Conservation (phyloP, 2,797 vertebrate species). For the Nothura maculosa region DNA sequence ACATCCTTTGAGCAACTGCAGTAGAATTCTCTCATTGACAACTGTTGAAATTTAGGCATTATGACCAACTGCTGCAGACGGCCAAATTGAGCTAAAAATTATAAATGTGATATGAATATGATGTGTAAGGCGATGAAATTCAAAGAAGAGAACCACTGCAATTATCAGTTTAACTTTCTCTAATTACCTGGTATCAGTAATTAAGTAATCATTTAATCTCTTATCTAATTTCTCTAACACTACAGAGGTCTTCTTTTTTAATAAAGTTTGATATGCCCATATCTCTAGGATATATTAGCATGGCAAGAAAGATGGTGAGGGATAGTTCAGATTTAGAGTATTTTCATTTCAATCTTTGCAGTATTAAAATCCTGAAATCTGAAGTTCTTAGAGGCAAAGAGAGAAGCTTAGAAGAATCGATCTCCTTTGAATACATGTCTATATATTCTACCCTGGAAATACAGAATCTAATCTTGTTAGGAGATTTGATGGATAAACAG, state of each 20-base stretch:
- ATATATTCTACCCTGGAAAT: neutral
- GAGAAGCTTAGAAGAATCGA: neutral
- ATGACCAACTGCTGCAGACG: neutral
- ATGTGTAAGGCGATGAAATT: neutral
- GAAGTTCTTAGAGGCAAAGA: neutral
- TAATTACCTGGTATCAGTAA: neutral
- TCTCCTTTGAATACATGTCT: neutral
- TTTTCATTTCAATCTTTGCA: neutral
- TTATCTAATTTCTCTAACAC: neutral
- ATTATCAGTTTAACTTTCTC: neutral
- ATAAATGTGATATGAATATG: neutral
- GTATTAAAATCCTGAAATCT: neutral
- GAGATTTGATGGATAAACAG: neutral
- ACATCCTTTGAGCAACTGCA: rapidly evolving
- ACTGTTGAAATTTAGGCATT: neutral
- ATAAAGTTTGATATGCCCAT: neutral
- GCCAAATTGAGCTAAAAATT: neutral
- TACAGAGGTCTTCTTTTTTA: neutral
- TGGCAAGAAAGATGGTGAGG: neutral
- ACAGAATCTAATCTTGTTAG: neutral
- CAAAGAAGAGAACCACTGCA: neutral
- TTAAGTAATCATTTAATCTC: neutral
- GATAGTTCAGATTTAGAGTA: neutral
- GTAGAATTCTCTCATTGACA: neutral
- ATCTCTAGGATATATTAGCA: neutral